phyloP scores from a whole-genome alignment of 1,140 invertebrate genomes.

The Leptinotarsa undecemlineata region DNA sequence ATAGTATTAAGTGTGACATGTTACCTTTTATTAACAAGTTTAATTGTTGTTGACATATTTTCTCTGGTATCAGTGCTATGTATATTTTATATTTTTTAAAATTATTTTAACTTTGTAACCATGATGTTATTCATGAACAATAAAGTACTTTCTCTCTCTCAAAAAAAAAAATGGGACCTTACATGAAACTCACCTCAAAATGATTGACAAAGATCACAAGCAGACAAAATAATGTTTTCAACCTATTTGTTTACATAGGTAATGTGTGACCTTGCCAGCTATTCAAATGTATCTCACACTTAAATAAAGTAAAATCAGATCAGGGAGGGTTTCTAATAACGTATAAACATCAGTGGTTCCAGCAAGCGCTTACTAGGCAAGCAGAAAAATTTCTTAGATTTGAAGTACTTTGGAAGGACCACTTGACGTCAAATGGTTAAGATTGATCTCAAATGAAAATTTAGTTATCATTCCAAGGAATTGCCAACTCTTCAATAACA shows the following conservation, averaged over 20 bases:
- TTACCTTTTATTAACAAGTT: too few species aligned
- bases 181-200: neutral
- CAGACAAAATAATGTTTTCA: slow-evolving; percentile 1
- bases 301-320: neutral
- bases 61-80: too few species aligned
- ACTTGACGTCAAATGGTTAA: neutral
- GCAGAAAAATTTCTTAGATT: neutral
- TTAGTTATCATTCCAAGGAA: too few species aligned
- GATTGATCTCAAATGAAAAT: neutral
- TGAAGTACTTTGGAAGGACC: neutral
- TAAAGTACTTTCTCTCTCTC: too few species aligned
- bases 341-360: neutral
- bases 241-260: neutral
- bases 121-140: too few species aligned
- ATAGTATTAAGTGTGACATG: too few species aligned
- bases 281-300: slow-evolving; percentile 1
- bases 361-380: neutral
- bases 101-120: too few species aligned
- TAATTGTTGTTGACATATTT: too few species aligned
- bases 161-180: neutral
- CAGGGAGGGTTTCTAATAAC: neutral
- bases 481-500: too few species aligned
- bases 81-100: too few species aligned
- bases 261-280: neutral
- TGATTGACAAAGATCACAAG: slow-evolving; percentile 1